Evolutionary conservation across 2,888 invertebrate genomes (phyloP).

Genomic region (Lordiphosa fenestrarum): DNA sequence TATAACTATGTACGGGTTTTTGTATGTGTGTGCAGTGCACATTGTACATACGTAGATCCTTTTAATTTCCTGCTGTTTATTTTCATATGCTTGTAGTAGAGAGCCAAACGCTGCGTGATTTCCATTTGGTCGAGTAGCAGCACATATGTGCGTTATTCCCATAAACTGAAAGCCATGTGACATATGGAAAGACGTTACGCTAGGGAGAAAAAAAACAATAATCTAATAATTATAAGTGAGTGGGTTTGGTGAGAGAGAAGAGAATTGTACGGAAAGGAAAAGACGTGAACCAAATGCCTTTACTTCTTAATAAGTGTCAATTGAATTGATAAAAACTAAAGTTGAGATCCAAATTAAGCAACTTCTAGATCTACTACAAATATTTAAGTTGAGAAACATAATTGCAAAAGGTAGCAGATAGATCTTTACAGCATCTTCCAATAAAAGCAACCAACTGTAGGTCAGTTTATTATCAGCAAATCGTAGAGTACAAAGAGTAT

Average conservation of each 20-base stretch:
- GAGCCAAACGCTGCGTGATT: constrained; percentile 60
- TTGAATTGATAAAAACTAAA: too few relatives aligned
- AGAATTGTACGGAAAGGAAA: too few relatives aligned
- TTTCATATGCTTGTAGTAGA: constrained; percentile 44
- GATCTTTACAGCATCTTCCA: too few relatives aligned
- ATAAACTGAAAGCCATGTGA: constrained; percentile 48
- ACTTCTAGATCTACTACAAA: too few relatives aligned
- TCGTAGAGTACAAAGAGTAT: too few relatives aligned
- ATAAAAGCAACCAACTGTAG: too few relatives aligned
- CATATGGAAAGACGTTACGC: constrained; percentile 19
- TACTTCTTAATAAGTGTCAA: too few relatives aligned
- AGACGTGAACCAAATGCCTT: too few relatives aligned
- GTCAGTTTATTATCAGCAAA: too few relatives aligned
- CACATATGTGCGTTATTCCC: constrained; percentile 64
- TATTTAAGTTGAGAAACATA: too few relatives aligned
- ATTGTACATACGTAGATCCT: constrained; percentile 47
- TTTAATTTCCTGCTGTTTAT: constrained; percentile 72
- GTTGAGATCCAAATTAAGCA: too few relatives aligned
- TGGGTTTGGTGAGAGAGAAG: background rate
- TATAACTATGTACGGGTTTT: constrained; percentile 29
- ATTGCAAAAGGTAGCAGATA: too few relatives aligned
- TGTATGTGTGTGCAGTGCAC: constrained; percentile 18
- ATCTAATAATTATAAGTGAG: constrained; percentile 53
- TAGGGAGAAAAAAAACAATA: constrained; percentile 35
- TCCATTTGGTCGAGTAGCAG: constrained; percentile 45